Conservation (phyloP, 2,113 vertebrate species). For the Natator depressus region DNA sequence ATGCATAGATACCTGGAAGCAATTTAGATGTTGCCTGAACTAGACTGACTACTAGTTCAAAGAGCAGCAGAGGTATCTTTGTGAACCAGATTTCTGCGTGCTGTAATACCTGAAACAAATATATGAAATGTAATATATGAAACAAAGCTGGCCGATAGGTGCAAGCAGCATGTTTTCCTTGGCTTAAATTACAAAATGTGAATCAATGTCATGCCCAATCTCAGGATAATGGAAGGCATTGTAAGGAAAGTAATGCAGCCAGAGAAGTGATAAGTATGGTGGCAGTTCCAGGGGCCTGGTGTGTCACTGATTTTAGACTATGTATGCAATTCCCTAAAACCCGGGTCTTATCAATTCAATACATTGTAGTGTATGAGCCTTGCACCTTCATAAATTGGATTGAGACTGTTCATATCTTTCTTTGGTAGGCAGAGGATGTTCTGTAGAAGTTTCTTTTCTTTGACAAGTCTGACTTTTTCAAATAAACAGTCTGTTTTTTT, state of each 20-base stretch:
- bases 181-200: neutral
- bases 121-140: neutral
- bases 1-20: neutral
- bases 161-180: neutral
- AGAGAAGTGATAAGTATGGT: neutral
- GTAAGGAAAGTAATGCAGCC: neutral
- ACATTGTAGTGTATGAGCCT: neutral
- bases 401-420: neutral
- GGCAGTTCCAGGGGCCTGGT: neutral
- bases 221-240: neutral
- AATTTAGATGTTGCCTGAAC: neutral
- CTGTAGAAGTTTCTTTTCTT: neutral
- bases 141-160: neutral
- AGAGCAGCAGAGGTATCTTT: neutral
- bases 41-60: neutral
- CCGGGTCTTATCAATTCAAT: neutral
- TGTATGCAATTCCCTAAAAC: neutral
- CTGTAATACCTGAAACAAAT: neutral
- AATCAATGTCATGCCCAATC: neutral
- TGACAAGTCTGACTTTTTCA: accelerated
- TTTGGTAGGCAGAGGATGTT: neutral
- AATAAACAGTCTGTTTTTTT: neutral
- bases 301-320: neutral
- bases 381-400: neutral
- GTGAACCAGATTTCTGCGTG: neutral